Evolutionary conservation across 1,140 invertebrate genomes (phyloP).

Genomic region (Phortica variegata): DNA sequence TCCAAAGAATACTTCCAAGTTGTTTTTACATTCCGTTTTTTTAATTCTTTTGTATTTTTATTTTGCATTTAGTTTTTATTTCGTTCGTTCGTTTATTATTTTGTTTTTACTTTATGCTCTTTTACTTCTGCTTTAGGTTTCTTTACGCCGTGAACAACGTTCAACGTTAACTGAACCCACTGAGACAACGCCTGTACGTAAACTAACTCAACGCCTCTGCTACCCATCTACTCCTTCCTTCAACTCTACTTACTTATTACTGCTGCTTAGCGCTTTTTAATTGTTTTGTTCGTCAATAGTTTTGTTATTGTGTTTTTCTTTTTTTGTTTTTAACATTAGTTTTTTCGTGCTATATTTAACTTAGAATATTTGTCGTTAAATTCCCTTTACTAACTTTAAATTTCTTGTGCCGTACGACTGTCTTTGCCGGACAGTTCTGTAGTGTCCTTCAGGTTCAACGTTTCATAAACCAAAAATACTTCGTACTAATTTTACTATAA

Average conservation of each 20-base stretch:
- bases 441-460: no score
- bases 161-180: conserved; percentile 55
- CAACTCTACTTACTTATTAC: conserved; percentile 2
- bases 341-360: no score
- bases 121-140: conserved; percentile 56
- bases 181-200: conserved; percentile 58
- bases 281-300: no score
- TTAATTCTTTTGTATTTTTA: conserved; percentile 17
- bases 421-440: no score
- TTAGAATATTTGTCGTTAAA: no score
- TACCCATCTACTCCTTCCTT: background rate
- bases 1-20: conserved; percentile 1
- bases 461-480: no score
- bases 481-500: no score
- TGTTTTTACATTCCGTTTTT: conserved; percentile 9
- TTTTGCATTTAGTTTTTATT: conserved; percentile 15
- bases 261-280: no score
- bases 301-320: no score
- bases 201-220: conserved; percentile 47
- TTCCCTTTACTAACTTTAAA: no score
- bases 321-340: no score
- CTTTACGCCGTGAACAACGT: conserved; percentile 55
- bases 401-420: no score
- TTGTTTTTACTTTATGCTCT: conserved; percentile 52
- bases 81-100: conserved; percentile 7